Evolutionary conservation across 2,113 vertebrate species (phyloP).

Genomic region (Pontoporia blainvillei): DNA sequence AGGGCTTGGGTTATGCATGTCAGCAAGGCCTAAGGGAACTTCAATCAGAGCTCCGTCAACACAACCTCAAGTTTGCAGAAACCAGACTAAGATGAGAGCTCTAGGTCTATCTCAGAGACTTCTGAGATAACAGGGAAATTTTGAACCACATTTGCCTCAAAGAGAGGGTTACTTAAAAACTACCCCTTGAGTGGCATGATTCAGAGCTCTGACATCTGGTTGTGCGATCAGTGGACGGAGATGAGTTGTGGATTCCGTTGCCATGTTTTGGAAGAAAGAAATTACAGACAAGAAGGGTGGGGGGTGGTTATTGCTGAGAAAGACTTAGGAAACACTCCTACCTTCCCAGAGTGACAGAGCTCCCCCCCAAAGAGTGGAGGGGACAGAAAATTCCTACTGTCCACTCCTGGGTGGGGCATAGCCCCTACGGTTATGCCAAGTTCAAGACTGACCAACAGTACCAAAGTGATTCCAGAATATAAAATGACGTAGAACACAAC

Average conservation of each 20-base stretch:
- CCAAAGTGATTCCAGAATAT: neutral
- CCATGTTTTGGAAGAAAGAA: neutral
- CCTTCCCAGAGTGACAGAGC: neutral
- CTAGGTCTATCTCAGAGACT: no score
- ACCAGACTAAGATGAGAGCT: neutral
- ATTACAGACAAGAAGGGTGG: neutral
- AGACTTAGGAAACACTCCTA: neutral
- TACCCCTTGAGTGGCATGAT: neutral
- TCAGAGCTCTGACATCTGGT: neutral
- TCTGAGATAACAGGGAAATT: neutral
- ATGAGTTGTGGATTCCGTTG: neutral
- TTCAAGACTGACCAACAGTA: neutral
- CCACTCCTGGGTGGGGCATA: neutral
- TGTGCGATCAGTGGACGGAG: neutral
- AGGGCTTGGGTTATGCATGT: fast-evolving
- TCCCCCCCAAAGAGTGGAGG: neutral
- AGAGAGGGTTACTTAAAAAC: neutral
- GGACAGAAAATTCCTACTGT: neutral
- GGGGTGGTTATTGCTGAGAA: neutral
- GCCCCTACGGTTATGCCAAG: neutral
- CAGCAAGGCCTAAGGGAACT: neutral
- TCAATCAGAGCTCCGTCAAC: neutral
- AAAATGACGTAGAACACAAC: neutral
- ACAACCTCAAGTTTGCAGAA: neutral
- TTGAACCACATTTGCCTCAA: neutral